A percentile compares a stretch with the other conserved stretches of the same genome.
These are phyloP conservation scores for Hirtodrosophila alboralis DNA, from an alignment of 2,888 invertebrate species.

Conservation along the genomic window DNA sequence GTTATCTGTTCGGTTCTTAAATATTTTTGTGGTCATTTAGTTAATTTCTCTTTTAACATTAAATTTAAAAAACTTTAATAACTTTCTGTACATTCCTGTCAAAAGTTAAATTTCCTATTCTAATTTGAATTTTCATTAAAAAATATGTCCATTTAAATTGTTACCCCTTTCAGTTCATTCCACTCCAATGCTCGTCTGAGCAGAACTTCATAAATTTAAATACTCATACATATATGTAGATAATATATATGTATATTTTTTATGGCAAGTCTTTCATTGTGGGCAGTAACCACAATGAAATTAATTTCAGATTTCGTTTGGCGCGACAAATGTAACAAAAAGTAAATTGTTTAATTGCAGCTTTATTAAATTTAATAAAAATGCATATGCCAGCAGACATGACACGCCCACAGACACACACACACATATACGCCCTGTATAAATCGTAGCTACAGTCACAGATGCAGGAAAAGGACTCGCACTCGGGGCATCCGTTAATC, in stretches of 20 bases:
- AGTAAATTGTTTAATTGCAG: constrained; percentile 69
- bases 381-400: constrained; percentile 62
- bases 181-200: constrained; percentile 13
- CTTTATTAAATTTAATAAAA: constrained; percentile 77
- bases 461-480: constrained; percentile 31
- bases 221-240: neutral
- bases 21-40: no score
- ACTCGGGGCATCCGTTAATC: constrained; percentile 65
- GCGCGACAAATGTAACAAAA: constrained; percentile 57
- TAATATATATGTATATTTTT: neutral
- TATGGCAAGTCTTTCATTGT: constrained; percentile 4
- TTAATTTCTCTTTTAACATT: no score
- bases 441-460: constrained; percentile 20
- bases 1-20: no score
- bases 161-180: constrained; percentile 7
- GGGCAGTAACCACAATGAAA: constrained; percentile 58
- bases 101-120: constrained; percentile 34
- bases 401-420: constrained; percentile 47
- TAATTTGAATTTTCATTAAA: constrained; percentile 7
- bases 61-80: no score
- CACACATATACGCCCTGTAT: neutral
- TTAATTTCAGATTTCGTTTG: constrained; percentile 62
- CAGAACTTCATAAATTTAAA: constrained; percentile 12
- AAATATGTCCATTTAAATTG: constrained; percentile 14
- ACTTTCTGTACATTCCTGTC: no score